phyloP scores from a whole-genome alignment of 2,797 vertebrate genomes.

The Labroides dimidiatus region DNA sequence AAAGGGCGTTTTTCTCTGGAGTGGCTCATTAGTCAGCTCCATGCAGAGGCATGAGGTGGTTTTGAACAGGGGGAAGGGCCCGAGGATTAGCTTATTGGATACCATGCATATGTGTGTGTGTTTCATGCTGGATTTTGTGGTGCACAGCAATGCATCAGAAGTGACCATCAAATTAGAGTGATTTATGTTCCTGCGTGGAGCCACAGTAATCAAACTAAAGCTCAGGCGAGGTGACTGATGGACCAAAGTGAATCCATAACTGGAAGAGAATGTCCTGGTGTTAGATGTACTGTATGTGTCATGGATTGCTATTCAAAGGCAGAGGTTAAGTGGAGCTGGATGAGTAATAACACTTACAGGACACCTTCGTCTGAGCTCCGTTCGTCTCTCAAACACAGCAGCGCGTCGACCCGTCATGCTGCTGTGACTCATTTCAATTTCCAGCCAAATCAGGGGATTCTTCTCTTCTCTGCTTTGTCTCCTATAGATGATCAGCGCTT shows the following conservation, averaged over 20 bases:
- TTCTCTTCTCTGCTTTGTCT: slow-evolving; percentile 60
- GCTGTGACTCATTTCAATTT: slow-evolving; percentile 62
- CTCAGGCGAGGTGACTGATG: slow-evolving; percentile 30
- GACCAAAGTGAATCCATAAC: no score
- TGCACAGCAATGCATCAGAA: slow-evolving; percentile 50
- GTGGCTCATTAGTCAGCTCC: slow-evolving; percentile 78
- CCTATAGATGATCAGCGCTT: slow-evolving; percentile 62
- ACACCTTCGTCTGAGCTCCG: neutral
- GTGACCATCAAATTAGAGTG: slow-evolving; percentile 57
- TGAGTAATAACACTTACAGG: slow-evolving; percentile 5
- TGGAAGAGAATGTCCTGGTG: neutral
- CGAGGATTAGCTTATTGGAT: slow-evolving; percentile 37
- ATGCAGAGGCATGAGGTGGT: slow-evolving; percentile 38
- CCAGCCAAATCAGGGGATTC: slow-evolving; percentile 56
- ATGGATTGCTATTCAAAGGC: slow-evolving; percentile 9
- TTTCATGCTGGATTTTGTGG: slow-evolving; percentile 52
- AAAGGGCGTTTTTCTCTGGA: slow-evolving; percentile 69
- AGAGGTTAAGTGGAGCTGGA: slow-evolving; percentile 26
- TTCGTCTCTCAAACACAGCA: slow-evolving; percentile 28
- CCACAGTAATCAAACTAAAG: slow-evolving; percentile 9
- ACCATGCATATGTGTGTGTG: slow-evolving; percentile 14
- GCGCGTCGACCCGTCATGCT: slow-evolving; percentile 22
- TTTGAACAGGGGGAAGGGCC: slow-evolving; percentile 52
- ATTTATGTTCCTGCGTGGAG: slow-evolving; percentile 48
- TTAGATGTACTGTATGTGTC: neutral